Base-by-base conservation (phyloP, 2,888 invertebrate genomes). In the Hemithea aestivaria region DNA sequence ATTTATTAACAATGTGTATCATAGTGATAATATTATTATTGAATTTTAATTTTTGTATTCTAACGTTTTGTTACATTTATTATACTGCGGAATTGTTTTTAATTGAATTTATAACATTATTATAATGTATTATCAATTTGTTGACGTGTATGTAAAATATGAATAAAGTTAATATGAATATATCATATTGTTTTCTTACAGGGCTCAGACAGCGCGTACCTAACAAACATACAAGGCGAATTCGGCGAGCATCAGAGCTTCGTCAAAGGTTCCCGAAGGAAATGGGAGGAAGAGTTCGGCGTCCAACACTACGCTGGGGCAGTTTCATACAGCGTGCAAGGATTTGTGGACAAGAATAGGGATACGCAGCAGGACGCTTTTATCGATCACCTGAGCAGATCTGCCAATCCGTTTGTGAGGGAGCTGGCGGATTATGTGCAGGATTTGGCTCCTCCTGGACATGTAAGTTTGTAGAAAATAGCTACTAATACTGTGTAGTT, bases 351-450 rank as follows among this genome's bases (percentile, higher is more conserved):
- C 66, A 97, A 97, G 80, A 97, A 97, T 73, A 88, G 96, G 6
- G 96, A 97, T 62, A 95, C 96, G 0, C 96, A 96, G 67, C 96
- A 97, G 69, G 96, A 96, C 65, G 95, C 96, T 1, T 93, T 97
- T 65, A 96, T 97, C 51, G 96, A 97, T 70, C 93, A 94, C 51
- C 91, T 97, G 87, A 93, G 94, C 27, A 88, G 95, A 25, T 96
- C 96, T 30, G 91, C 90, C 2, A 95, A 95, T 62, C 91, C 91
- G 23, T 96, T 96, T 65, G 93, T 96, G 1, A 92, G 94, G 61
- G 94, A 95, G 60, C 82, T 92, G 6, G 91, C 91, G 1, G 90
- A 89, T 53, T 88, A 88, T 39, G 83, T 81, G 7, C 81, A 80
- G 28, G 87, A 87, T 22, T 52, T 85, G 27, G 79, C 91, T 8